Evolutionary conservation across 2,113 vertebrate genomes (phyloP).

Genomic region (Psettodes erumei): DNA sequence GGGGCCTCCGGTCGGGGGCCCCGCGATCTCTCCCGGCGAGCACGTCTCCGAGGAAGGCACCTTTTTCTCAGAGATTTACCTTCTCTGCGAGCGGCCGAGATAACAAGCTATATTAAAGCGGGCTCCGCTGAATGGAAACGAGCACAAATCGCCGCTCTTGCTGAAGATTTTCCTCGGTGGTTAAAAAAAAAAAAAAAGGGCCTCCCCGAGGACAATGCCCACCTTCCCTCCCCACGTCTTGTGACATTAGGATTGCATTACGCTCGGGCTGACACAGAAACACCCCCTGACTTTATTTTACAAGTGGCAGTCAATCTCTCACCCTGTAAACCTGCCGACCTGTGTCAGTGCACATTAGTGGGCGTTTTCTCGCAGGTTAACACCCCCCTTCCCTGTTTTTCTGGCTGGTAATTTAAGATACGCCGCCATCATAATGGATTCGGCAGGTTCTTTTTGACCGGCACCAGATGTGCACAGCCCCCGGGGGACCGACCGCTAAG

Average conservation of each 20-base stretch:
- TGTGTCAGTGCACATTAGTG: slow-evolving; percentile 48
- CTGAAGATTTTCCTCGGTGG: slow-evolving; percentile 6
- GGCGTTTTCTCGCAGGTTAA: slow-evolving; percentile 73
- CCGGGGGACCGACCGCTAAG: slow-evolving; percentile 45
- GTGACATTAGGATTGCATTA: slow-evolving; percentile 66
- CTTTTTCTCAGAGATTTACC: slow-evolving; percentile 39
- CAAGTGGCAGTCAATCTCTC: slow-evolving; percentile 73
- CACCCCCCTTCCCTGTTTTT: slow-evolving; percentile 61
- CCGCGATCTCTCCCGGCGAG: slow-evolving; percentile 51
- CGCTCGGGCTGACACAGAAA: slow-evolving; percentile 54
- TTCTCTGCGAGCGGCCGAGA: slow-evolving; percentile 9
- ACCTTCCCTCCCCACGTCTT: slow-evolving; percentile 21
- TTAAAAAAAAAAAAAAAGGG: too few relatives aligned
- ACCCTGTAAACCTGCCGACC: slow-evolving; percentile 69
- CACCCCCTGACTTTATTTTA: slow-evolving; percentile 67
- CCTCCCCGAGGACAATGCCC: slow-evolving; percentile 29
- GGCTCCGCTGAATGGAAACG: slow-evolving; percentile 7
- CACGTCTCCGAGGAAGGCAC: slow-evolving; percentile 58
- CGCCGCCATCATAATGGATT: slow-evolving; percentile 74
- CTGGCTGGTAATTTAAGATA: slow-evolving; percentile 73
- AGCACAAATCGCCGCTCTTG: background rate
- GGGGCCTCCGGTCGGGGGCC: slow-evolving; percentile 53
- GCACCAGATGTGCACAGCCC: slow-evolving; percentile 69
- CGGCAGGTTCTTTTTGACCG: slow-evolving; percentile 63
- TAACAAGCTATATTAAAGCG: slow-evolving; percentile 11